Base-by-base conservation (phyloP, 2,888 invertebrate species). In the Diarsia rubi region DNA sequence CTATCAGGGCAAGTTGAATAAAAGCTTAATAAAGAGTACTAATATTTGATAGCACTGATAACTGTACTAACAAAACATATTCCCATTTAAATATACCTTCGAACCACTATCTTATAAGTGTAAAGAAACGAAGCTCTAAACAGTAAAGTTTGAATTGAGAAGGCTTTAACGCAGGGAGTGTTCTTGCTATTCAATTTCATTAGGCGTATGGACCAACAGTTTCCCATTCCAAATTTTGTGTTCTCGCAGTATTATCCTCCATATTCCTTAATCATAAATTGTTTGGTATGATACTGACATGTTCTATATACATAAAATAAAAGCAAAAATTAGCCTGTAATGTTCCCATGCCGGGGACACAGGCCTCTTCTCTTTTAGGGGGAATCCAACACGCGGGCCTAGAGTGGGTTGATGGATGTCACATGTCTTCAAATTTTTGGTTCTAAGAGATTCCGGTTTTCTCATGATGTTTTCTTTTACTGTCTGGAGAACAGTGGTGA, bases 121-220 rank as follows among this genome's bases (percentile, higher is more conserved):
- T 27, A 47, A 14, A 3, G 3, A 49, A 49, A 16, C 4, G 0
- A 60, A 71, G n/a, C 12, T 45, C 9, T 27, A 14, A 14, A 3
- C 19, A 52, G 0, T 59, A 3, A 52, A 42, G 42, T 47, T 64
- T 64, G 1, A 44, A 4, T 27, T 3, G 37, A 19, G 69, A 70
- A 86, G 83, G 86, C 86, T 85, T 86, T 59, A 27, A 71, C 83
- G 72, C 79, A 52, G 59, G 60, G 4, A 64, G 57, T 45, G 27
- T 65, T 62, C 21, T 85, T 86, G 86, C 86, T 86, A 77, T 83
- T 86, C 12, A 6, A 63, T 70, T 66, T 60, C 0, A 21, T 49
- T 12, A 86, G 86, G 86, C 86, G 86, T 73, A 14, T 44, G 12
- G 8, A 14, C 9, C 11, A 14, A 19, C 8, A 19, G 0, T 24